These are phyloP conservation scores for Diadema setosum DNA, from an alignment of 35 echinoderm and acorn worm species.

Conservation along the genomic window DNA sequence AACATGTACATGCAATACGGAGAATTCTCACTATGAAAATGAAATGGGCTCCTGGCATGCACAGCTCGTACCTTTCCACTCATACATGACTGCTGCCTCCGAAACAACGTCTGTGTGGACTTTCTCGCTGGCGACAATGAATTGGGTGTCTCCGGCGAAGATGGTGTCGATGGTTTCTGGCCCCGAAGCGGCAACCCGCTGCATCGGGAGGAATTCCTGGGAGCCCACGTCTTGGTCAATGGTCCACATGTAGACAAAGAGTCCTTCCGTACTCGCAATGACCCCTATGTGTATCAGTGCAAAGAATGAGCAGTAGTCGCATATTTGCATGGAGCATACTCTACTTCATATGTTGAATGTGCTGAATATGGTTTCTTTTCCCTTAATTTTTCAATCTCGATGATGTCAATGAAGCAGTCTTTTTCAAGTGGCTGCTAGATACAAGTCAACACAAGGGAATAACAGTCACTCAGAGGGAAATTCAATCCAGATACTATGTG, in stretches of 20 bases:
- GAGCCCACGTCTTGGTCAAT: background rate
- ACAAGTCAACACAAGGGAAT: too few relatives aligned
- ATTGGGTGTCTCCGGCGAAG: background rate
- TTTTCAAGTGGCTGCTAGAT: too few relatives aligned
- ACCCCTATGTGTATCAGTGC: background rate
- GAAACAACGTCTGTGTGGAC: background rate
- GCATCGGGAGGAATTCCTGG: background rate
- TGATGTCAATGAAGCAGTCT: too few relatives aligned
- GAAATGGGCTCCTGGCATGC: too few relatives aligned
- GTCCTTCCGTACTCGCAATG: background rate
- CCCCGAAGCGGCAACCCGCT: background rate
- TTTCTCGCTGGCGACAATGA: background rate
- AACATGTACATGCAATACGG: too few relatives aligned
- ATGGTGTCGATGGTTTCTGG: background rate
- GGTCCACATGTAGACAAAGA: background rate
- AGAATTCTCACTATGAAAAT: too few relatives aligned
- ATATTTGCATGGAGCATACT: too few relatives aligned
- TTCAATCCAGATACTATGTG: too few relatives aligned
- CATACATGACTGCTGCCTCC: slow-evolving; percentile 2
- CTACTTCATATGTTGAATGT: too few relatives aligned
- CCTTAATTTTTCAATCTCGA: too few relatives aligned
- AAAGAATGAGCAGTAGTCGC: background rate
- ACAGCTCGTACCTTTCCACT: background rate
- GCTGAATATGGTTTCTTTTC: too few relatives aligned
- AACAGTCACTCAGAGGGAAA: too few relatives aligned